These are phyloP conservation scores for Rosalia funebris DNA, from an alignment of 2,888 invertebrate species.

Conservation along the genomic window DNA sequence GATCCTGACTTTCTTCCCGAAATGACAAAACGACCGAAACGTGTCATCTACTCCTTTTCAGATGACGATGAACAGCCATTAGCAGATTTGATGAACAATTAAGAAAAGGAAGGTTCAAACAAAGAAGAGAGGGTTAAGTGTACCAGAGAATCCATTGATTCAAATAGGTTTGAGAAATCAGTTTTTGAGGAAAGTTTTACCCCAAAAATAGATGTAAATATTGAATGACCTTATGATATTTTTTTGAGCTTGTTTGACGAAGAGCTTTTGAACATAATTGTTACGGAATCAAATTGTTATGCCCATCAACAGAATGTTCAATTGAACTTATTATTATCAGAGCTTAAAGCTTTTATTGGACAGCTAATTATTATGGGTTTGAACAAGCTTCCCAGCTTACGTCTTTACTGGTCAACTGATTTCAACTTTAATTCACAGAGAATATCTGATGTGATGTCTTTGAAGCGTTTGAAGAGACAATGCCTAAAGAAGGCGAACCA, in stretches of 20 bases:
- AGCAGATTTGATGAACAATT: background rate
- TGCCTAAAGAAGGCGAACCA: slow-evolving; percentile 6
- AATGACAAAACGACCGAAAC: background rate
- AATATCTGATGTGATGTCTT: background rate
- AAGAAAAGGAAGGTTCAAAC: no score
- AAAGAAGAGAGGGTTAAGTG: no score
- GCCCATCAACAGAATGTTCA: background rate
- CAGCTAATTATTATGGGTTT: background rate
- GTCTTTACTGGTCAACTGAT: background rate
- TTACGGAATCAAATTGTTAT: background rate
- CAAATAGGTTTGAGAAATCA: background rate
- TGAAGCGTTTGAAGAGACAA: background rate
- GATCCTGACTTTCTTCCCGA: background rate
- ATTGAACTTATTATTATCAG: background rate
- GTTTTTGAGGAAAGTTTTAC: background rate
- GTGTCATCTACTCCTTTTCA: background rate
- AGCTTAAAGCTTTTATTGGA: background rate
- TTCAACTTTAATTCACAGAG: background rate
- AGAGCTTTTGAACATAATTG: background rate
- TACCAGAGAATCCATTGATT: background rate
- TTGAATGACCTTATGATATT: background rate
- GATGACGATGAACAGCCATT: background rate
- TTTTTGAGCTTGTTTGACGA: background rate
- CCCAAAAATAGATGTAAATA: background rate
- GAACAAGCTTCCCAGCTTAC: background rate